Percentiles rank a stretch among this genome's conserved stretches.
phyloP scores from a whole-genome alignment of 2,888 invertebrate genomes.

The Xanthia togata region DNA sequence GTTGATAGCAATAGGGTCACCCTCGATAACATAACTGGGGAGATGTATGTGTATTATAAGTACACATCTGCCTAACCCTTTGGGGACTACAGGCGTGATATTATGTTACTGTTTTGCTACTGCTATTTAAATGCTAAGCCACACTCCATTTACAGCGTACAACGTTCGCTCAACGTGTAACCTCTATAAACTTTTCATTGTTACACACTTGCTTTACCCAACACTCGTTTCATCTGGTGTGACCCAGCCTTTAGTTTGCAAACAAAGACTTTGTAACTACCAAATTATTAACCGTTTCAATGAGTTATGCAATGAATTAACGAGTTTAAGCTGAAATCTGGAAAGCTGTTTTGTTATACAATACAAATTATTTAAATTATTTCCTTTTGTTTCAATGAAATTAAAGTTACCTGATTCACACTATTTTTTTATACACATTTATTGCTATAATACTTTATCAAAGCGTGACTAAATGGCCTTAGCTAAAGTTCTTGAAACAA shows the following conservation, averaged over 20 bases:
- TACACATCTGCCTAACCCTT: too few species aligned
- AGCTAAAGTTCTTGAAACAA: conserved; percentile 1
- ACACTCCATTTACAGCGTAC: not conserved
- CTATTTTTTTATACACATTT: not conserved
- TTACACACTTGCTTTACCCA: not conserved
- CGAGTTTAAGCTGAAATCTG: conserved; percentile 10
- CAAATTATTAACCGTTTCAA: conserved; percentile 22
- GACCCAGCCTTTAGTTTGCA: not conserved
- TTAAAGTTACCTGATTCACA: not conserved
- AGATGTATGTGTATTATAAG: not conserved
- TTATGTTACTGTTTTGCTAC: not conserved
- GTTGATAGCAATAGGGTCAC: not conserved
- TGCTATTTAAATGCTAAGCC: not conserved
- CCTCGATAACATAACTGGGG: not conserved
- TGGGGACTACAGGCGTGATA: too few species aligned
- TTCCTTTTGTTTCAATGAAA: not conserved
- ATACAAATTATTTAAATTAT: not conserved
- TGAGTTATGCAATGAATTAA: conserved; percentile 28
- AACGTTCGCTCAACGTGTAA: not conserved
- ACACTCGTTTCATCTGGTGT: conserved; percentile 10
- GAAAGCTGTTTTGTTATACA: not conserved
- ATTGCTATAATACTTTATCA: not conserved
- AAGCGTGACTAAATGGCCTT: not conserved
- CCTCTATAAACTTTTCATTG: conserved; percentile 15
- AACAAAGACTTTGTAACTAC: conserved; percentile 14